Evolutionary conservation across 2,113 vertebrate species (phyloP).

Genomic region (Caranx melampygus): DNA sequence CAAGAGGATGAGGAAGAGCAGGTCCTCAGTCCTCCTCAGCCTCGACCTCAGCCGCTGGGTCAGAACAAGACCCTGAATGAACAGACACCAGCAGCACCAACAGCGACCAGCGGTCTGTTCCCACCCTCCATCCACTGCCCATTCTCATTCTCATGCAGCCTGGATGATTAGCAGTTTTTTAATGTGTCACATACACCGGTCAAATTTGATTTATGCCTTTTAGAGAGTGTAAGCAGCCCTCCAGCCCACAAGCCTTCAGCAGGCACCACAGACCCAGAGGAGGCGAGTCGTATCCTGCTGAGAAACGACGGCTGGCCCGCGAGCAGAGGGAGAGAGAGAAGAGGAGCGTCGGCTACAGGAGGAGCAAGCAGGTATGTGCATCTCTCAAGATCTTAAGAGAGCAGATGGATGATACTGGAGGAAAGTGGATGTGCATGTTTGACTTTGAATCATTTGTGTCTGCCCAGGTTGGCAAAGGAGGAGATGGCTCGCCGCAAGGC

Average conservation of each 20-base stretch:
- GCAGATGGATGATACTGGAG: background rate
- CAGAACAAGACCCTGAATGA: constrained; percentile 69
- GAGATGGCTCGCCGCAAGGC: constrained; percentile 89
- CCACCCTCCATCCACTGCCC: background rate
- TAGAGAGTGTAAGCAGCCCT: constrained; percentile 67
- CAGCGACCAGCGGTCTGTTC: constrained; percentile 41
- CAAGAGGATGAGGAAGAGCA: constrained; percentile 47
- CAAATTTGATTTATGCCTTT: background rate
- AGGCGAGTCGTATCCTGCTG: constrained; percentile 92
- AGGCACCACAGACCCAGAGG: constrained; percentile 93
- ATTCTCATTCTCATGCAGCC: background rate
- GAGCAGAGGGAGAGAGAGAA: constrained; percentile 94
- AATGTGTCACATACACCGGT: background rate
- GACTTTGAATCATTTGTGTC: background rate
- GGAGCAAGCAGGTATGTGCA: constrained; percentile 84
- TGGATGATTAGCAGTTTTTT: background rate
- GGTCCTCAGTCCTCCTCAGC: constrained; percentile 67
- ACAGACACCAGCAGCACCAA: constrained; percentile 10
- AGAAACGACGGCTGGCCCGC: constrained; percentile 93
- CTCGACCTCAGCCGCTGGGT: constrained; percentile 69
- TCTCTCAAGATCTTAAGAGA: background rate
- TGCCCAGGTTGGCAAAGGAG: constrained; percentile 88
- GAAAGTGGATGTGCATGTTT: background rate
- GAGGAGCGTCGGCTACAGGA: constrained; percentile 87
- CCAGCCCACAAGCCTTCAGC: constrained; percentile 84